Base-by-base conservation (phyloP, 1,140 invertebrate species). In the Drosophila serrata region DNA sequence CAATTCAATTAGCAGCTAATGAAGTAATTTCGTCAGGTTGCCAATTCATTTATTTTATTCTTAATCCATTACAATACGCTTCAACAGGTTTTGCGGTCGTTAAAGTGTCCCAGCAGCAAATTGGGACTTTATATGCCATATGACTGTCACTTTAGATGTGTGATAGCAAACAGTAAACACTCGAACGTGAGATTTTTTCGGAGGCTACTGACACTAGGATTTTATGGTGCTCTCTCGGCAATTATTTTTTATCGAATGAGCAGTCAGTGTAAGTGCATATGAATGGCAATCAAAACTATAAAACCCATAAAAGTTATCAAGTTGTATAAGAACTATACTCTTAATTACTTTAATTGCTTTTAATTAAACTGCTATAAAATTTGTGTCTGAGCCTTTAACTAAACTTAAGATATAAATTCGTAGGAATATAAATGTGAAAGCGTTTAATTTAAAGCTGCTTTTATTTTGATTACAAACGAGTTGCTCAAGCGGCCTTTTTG, bases 1-100 rank as follows among this genome's bases (percentile, higher is more conserved):
- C 69, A 82, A 82, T 86, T 86, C 65, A 79, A 78, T 84, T 90
- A 84, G 65, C 48, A 51, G 60, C 68, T 67, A 90, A 90, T 90
- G 57, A 78, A 90, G 76, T 73, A 69, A 87, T 82, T 75, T 46
- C 46, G 60, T 58, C 60, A 69, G 74, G 61, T 78, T 29, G 22
- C 62, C 35, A 76, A 72, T 80, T 45, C 56, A 73, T 64, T 78
- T 59, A 70, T 63, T 82, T 61, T 31, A 56, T 64, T 82, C 60
- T 55, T 40, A 45, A 65, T 53, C 48, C 35, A 81, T 65, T 58
- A 31, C 49, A 65, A 31, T 64, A 43, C 49, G 61, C 63, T 42
- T 56, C 84, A 87, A 88, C 84, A 88, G 80, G 79, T 88, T 68
- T 69, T 70, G 57, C 43, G 46, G 48, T 60, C 74, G 74, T 82